A percentile compares a stretch with the other conserved stretches of the same genome.
Evolutionary conservation across 2,113 vertebrate genomes (phyloP).

Genomic region (Anoura caudifer): DNA sequence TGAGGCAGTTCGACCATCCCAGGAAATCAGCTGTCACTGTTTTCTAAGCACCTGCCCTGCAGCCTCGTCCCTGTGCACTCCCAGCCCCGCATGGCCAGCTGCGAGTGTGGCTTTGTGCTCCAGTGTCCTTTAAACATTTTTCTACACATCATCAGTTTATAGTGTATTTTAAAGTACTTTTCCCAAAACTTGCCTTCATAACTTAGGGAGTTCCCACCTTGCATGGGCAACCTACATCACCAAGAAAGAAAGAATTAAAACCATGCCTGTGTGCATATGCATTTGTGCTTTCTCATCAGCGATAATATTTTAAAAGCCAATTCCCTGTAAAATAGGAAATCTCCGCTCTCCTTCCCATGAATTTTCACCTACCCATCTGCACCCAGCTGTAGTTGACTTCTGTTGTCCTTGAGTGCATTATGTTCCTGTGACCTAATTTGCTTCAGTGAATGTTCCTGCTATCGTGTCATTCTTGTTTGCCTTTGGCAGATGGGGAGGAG

Average conservation of each 20-base stretch:
- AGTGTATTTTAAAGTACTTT: background rate
- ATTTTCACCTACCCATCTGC: background rate
- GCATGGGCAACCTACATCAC: background rate
- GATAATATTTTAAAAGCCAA: background rate
- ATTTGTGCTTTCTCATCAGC: background rate
- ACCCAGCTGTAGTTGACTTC: background rate
- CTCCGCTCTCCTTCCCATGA: background rate
- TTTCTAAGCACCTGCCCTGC: background rate
- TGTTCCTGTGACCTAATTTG: constrained; percentile 59
- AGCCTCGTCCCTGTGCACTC: background rate
- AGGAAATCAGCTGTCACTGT: background rate
- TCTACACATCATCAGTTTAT: background rate
- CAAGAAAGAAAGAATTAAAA: background rate
- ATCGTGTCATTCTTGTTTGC: constrained; percentile 38
- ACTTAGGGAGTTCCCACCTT: background rate
- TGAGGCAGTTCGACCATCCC: background rate
- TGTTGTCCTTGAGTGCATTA: constrained; percentile 8
- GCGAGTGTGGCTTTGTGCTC: background rate
- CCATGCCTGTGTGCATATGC: background rate
- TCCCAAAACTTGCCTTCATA: background rate
- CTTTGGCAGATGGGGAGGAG: background rate
- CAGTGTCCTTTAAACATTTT: background rate
- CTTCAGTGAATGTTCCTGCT: constrained; percentile 29
- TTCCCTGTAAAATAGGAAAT: background rate
- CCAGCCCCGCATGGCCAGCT: background rate